phyloP scores from a whole-genome alignment of 1,140 invertebrate genomes.

The Samia ricini region DNA sequence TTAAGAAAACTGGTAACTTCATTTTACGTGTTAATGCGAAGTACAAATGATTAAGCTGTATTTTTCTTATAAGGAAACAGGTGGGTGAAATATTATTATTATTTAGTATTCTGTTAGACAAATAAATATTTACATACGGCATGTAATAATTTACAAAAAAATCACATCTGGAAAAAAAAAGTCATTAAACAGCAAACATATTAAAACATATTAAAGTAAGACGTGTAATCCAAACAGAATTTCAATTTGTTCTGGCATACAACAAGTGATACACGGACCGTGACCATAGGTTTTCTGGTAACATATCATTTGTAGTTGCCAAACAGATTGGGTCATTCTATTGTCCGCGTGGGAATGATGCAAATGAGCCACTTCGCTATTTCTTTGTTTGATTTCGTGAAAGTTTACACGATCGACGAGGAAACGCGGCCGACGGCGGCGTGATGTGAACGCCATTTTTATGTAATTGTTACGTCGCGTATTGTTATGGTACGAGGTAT shows the following conservation, averaged over 20 bases:
- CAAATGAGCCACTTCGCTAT: constrained; percentile 74
- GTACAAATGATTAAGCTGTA: too few species aligned
- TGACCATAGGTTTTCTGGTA: constrained; percentile 66
- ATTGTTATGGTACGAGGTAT: constrained; percentile 34
- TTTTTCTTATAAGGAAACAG: too few species aligned
- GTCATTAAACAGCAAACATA: too few species aligned
- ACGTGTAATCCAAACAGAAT: background rate
- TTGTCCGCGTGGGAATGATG: constrained; percentile 75
- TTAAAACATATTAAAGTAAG: background rate
- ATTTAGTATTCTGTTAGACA: too few species aligned
- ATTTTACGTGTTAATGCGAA: too few species aligned
- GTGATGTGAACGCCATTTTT: constrained; percentile 73
- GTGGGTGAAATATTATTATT: too few species aligned
- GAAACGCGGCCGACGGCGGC: constrained; percentile 64
- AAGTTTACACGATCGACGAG: constrained; percentile 75
- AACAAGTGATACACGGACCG: constrained; percentile 24
- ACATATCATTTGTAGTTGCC: constrained; percentile 64
- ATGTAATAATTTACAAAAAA: too few species aligned
- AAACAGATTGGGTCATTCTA: constrained; percentile 72
- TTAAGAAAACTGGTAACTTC: too few species aligned
- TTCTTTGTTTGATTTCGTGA: constrained; percentile 78
- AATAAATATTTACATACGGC: too few species aligned
- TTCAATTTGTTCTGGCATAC: constrained; percentile 3
- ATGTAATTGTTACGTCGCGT: constrained; percentile 73
- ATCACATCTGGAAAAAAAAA: too few species aligned